A percentile compares a stretch with the other conserved stretches of the same genome.
Evolutionary conservation across 2,888 invertebrate species (phyloP).

Genomic region (Drosophila subquinaria): DNA sequence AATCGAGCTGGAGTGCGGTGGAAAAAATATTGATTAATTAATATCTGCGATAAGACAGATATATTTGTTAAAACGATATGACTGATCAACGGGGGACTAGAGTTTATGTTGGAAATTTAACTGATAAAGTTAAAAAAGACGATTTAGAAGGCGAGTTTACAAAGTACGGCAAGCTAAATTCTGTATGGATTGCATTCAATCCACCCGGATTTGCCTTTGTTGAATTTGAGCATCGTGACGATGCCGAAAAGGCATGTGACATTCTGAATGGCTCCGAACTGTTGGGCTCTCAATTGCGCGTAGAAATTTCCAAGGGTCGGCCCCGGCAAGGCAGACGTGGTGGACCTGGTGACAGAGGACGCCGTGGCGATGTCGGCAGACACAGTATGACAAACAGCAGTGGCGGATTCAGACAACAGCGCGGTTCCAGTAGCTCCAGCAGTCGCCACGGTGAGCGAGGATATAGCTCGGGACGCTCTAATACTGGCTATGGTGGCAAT

Average conservation of each 20-base stretch:
- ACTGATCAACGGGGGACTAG: conserved; percentile 88
- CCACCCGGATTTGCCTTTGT: conserved; percentile 98
- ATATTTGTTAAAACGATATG: conserved; percentile 74
- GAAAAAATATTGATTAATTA: conserved; percentile 74
- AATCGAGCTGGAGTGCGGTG: conserved; percentile 62
- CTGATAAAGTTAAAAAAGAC: conserved; percentile 95
- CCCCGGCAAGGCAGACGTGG: conserved; percentile 89
- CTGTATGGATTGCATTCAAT: conserved; percentile 96
- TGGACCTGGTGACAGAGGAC: conserved; percentile 86
- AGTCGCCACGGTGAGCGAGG: conserved; percentile 75
- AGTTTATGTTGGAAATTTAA: conserved; percentile 95
- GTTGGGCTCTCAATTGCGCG: conserved; percentile 94
- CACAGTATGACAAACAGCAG: conserved; percentile 86
- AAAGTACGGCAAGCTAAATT: conserved; percentile 96
- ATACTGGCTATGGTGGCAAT: conserved; percentile 61
- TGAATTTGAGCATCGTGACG: conserved; percentile 94
- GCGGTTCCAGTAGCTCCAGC: conserved; percentile 84
- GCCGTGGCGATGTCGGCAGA: conserved; percentile 86
- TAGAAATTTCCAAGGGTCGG: conserved; percentile 94
- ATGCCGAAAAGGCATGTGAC: conserved; percentile 94
- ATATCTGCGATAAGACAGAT: conserved; percentile 51
- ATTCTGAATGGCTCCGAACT: conserved; percentile 95
- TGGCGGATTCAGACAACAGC: conserved; percentile 86
- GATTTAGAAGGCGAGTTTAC: conserved; percentile 96
- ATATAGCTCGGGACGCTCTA: conserved; percentile 84